Percentiles rank a stretch among this genome's conserved stretches.
Conservation (phyloP, 2,888 invertebrate species). For the Chrysolina oricalcia region DNA sequence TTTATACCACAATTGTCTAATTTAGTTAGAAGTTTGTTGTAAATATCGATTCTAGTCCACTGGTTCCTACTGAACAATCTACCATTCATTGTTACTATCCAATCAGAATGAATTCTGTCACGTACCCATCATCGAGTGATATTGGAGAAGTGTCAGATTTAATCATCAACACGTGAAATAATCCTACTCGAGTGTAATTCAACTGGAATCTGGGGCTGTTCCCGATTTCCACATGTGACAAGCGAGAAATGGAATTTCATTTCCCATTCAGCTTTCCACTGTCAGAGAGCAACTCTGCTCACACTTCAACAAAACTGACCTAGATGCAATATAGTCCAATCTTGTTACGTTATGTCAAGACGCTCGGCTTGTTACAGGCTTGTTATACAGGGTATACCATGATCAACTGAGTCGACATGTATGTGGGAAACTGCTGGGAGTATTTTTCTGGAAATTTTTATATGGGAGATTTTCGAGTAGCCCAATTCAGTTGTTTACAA, state of each 20-base stretch:
- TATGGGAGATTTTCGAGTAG: no score
- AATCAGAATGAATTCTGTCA: background rate
- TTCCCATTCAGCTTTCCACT: background rate
- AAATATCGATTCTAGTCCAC: no score
- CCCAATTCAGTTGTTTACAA: no score
- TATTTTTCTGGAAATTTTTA: no score
- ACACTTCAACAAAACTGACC: background rate
- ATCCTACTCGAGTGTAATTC: background rate
- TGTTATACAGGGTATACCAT: no score
- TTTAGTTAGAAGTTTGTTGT: no score
- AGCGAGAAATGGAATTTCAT: background rate
- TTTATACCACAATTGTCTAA: no score
- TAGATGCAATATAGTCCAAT: background rate
- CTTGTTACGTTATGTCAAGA: background rate
- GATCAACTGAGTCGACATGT: no score
- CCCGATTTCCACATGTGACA: conserved; percentile 9
- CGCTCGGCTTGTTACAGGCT: background rate
- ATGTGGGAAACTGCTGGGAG: no score
- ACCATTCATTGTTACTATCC: no score
- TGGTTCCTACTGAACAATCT: no score
- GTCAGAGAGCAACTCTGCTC: background rate
- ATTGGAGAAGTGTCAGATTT: background rate
- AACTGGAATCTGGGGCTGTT: background rate
- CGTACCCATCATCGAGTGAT: background rate
- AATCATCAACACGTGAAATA: background rate